A percentile compares a stretch with the other conserved stretches of the same genome.
Evolutionary conservation across 2,888 invertebrate genomes (phyloP).

Genomic region (Agonopterix subpropinquella): DNA sequence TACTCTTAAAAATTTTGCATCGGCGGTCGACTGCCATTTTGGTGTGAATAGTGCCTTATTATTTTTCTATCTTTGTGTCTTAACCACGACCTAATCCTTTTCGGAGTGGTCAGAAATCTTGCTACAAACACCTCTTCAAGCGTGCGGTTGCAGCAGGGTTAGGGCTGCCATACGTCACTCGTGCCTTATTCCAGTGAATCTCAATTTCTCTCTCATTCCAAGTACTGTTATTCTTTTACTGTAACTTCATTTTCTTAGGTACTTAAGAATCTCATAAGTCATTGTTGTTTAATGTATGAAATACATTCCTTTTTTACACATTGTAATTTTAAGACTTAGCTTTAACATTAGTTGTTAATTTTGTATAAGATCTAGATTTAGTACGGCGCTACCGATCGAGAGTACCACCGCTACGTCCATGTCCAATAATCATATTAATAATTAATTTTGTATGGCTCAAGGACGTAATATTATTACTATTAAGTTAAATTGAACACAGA

Average conservation of each 20-base stretch:
- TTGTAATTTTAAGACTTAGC: slow-evolving; percentile 6
- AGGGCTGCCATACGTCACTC: background rate
- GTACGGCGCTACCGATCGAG: background rate
- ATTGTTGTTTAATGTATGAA: slow-evolving; percentile 35
- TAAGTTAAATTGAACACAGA: no score
- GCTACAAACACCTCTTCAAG: no score
- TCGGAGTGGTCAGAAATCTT: no score
- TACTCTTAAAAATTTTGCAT: no score
- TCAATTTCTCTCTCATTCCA: slow-evolving; percentile 14
- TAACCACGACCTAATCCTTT: no score
- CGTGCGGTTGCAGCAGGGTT: no score
- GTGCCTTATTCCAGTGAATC: slow-evolving; percentile 38
- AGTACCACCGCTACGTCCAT: background rate
- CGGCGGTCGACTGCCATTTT: no score
- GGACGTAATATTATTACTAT: background rate
- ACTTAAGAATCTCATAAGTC: slow-evolving; percentile 14
- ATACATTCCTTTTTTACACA: slow-evolving; percentile 31
- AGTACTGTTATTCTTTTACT: slow-evolving; percentile 1
- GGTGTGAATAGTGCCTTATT: slow-evolving; percentile 13
- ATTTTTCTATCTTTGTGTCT: background rate
- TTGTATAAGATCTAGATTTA: background rate
- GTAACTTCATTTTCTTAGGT: background rate
- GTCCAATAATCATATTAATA: background rate
- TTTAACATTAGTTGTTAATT: slow-evolving; percentile 3
- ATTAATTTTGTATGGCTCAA: background rate